These are phyloP conservation scores for Piezodorus guildinii DNA, from an alignment of 1,140 invertebrate genomes.

Conservation along the genomic window DNA sequence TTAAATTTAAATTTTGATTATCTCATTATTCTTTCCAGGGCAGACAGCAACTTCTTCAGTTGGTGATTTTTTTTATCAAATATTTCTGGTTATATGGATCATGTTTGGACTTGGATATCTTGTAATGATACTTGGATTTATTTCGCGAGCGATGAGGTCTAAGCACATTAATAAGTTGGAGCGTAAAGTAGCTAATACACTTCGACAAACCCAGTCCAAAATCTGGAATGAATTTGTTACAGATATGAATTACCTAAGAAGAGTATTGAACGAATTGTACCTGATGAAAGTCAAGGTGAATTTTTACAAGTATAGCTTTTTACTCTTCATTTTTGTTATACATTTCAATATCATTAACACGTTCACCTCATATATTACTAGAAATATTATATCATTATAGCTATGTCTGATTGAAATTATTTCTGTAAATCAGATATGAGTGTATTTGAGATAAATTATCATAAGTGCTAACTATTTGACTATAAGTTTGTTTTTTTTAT, in stretches of 20 bases:
- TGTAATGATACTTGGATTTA: conserved; percentile 82
- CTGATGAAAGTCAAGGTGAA: conserved; percentile 62
- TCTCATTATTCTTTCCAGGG: conserved; percentile 22
- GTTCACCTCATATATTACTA: no score
- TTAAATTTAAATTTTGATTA: no score
- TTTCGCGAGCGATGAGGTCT: conserved; percentile 58
- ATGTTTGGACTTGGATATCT: conserved; percentile 83
- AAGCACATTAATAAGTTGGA: conserved; percentile 62
- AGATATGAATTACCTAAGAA: conserved; percentile 57
- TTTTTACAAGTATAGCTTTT: not conserved
- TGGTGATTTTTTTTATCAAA: conserved; percentile 55
- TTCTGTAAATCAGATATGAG: no score
- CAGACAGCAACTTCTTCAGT: conserved; percentile 20
- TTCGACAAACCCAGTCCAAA: conserved; percentile 63
- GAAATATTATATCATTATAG: no score
- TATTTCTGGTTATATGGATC: conserved; percentile 70
- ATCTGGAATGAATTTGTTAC: conserved; percentile 65
- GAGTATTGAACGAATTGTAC: conserved; percentile 65
- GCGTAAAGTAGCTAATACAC: conserved; percentile 57
- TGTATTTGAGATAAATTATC: no score
- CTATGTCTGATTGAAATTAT: no score
- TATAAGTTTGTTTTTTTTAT: no score
- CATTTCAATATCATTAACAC: no score
- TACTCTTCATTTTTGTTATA: no score
- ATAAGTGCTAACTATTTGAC: no score